These are phyloP conservation scores for Drosophila trapezifrons DNA, from an alignment of 1,140 invertebrate species.

Conservation along the genomic window DNA sequence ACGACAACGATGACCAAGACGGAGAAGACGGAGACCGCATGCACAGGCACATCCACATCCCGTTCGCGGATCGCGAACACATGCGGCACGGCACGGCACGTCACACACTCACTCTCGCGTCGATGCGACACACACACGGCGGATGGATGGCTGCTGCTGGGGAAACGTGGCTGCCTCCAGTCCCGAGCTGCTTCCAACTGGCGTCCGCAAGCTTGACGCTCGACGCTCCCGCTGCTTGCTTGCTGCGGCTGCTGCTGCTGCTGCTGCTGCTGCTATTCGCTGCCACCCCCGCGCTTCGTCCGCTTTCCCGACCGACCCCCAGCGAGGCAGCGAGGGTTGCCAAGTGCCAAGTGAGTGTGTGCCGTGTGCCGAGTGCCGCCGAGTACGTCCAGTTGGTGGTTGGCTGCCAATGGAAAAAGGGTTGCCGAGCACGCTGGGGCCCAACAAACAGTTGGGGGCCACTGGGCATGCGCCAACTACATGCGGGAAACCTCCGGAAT, in stretches of 20 bases:
- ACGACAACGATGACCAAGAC: background rate
- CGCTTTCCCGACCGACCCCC: conserved; percentile 11
- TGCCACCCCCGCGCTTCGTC: conserved; percentile 13
- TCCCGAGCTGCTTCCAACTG: conserved; percentile 48
- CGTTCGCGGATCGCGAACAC: conserved; percentile 26
- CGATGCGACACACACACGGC: conserved; percentile 22
- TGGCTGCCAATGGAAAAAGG: conserved; percentile 8
- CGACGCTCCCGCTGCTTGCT: conserved; percentile 8
- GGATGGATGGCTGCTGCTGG: conserved; percentile 19
- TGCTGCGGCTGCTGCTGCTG: conserved; percentile 3
- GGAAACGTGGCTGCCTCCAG: conserved; percentile 45
- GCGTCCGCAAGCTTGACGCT: conserved; percentile 38
- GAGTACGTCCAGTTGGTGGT: conserved; percentile 6
- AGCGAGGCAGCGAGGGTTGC: conserved; percentile 28
- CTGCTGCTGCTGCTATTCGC: conserved; percentile 4
- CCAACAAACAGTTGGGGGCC: background rate
- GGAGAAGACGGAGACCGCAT: conserved; percentile 6
- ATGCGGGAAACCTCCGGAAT: background rate
- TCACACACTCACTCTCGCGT: conserved; percentile 18
- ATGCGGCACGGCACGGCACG: conserved; percentile 29
- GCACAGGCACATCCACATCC: conserved; percentile 18
- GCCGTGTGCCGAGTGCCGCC: conserved; percentile 4
- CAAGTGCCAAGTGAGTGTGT: conserved; percentile 32
- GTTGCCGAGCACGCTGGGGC: conserved; percentile 13
- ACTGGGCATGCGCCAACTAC: conserved; percentile 30